A percentile compares a stretch with the other conserved stretches of the same genome.
Conservation (phyloP, 2,888 invertebrate genomes). For the Abrostola tripartita region DNA sequence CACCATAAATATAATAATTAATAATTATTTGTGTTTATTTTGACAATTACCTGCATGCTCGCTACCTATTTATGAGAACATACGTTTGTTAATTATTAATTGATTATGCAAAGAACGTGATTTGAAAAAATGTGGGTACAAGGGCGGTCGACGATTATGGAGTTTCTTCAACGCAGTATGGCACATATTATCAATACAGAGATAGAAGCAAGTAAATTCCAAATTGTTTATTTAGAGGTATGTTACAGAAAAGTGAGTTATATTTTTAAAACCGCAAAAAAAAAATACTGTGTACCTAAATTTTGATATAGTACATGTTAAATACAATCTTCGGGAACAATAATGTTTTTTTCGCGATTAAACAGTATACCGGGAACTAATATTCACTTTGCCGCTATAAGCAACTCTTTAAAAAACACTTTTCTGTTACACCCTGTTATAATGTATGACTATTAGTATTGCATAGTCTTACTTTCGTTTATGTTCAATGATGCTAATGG, state of each 20-base stretch:
- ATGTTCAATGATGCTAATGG: constrained; percentile 26
- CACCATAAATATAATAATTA: constrained; percentile 36
- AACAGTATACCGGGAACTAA: too few species aligned
- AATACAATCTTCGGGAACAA: too few species aligned
- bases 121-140: constrained; percentile 8
- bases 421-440: constrained; percentile 6
- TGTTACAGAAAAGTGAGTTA: not conserved
- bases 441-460: constrained; percentile 49
- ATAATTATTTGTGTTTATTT: constrained; percentile 44
- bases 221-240: constrained; percentile 41
- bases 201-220: constrained; percentile 65
- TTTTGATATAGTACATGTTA: too few species aligned
- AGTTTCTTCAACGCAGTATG: constrained; percentile 46
- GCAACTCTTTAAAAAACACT: not conserved
- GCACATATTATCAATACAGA: constrained; percentile 35
- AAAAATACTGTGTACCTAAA: too few species aligned
- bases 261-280: not conserved
- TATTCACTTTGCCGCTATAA: too few species aligned
- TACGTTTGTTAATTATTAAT: constrained; percentile 2
- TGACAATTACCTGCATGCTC: constrained; percentile 13
- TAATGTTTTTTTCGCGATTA: too few species aligned
- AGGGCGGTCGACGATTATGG: constrained; percentile 32
- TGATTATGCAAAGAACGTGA: not conserved
- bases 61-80: not conserved
- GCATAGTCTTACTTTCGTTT: constrained; percentile 44